Evolutionary conservation across 1,140 invertebrate genomes (phyloP), one percentile per base, ranked within the genome.

Genomic region (Lepidurus packardi): DNA sequence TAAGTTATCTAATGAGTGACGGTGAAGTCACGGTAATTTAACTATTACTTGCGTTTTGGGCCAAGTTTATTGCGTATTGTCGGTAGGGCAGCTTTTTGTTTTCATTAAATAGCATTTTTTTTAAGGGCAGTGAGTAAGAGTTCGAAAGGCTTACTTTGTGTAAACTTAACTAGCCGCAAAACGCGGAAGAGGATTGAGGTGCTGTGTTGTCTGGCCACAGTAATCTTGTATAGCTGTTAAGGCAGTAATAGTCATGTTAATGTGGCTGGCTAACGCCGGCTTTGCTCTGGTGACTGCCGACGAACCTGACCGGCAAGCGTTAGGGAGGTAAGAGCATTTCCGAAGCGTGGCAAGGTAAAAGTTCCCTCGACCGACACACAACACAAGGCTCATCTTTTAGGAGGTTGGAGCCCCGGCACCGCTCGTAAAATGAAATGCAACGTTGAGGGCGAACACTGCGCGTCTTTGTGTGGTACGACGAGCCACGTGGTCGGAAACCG

Each of bases 401-500:
- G 53, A n/a, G 34, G 34, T 34, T 65, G 21, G 53, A 65, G 21
- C 53, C 53, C 53, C 53, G 13, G 53, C 53, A n/a, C 53, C 21
- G 53, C 53, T 65, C 53, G 53, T 65, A 65, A 65, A 65, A 65
- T 65, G 53, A 65, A 65, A 65, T 9, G 53, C 53, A 65, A 65
- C 53, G 53, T 65, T 65, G 53, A 65, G 53, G 21, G 53, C 53
- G 53, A 65, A 65, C 53, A 65, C 53, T n/a, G 53, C 13, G 21
- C 53, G 16, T 65, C 53, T 65, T 65, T 65, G 53, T 65, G 53
- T 65, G 53, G 16, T 9, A 16, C n/a, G 8, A 65, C 53, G 53
- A 65, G 53, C 53, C 53, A 65, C 53, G 53, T 65, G 53, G 53
- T 65, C 53, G 53, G 53, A 65, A 65, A 65, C 53, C 53, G 53